These are phyloP conservation scores for Scaptomyza hsui DNA, from an alignment of 1,140 invertebrate species.

Conservation along the genomic window DNA sequence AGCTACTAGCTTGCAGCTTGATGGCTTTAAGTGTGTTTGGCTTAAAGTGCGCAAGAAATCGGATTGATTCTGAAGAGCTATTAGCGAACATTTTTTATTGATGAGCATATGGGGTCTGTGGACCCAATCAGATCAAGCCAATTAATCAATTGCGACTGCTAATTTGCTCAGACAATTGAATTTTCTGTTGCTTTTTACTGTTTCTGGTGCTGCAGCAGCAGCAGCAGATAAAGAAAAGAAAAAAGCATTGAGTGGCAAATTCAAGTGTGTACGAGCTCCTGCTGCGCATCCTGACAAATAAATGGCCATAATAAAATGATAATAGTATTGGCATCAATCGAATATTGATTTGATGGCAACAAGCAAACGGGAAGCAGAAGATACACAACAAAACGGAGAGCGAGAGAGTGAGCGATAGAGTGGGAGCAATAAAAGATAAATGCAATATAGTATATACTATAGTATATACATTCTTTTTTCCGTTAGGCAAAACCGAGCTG, in stretches of 20 bases:
- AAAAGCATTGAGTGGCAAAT: conserved; percentile 32
- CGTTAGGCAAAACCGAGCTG: conserved; percentile 41
- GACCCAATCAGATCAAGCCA: conserved; percentile 52
- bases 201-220: conserved; percentile 26
- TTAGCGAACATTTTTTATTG: conserved; percentile 7
- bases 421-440: conserved; percentile 76
- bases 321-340: conserved; percentile 80
- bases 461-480: conserved; percentile 29
- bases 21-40: conserved; percentile 10
- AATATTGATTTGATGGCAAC: conserved; percentile 79
- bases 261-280: conserved; percentile 31
- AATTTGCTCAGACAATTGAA: conserved; percentile 56
- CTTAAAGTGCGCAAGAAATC: background rate
- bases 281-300: conserved; percentile 56
- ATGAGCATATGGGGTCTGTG: conserved; percentile 21
- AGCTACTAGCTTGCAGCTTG: conserved; percentile 6
- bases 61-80: conserved; percentile 5
- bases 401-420: conserved; percentile 8
- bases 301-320: conserved; percentile 82
- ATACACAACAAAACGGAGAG: conserved; percentile 8
- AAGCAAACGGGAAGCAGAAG: conserved; percentile 28
- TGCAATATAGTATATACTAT: conserved; percentile 62
- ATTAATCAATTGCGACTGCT: conserved; percentile 65
- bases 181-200: conserved; percentile 2
- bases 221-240: conserved; percentile 48